phyloP scores from a whole-genome alignment of 2,113 vertebrate genomes.

The Pseudopipra pipra region DNA sequence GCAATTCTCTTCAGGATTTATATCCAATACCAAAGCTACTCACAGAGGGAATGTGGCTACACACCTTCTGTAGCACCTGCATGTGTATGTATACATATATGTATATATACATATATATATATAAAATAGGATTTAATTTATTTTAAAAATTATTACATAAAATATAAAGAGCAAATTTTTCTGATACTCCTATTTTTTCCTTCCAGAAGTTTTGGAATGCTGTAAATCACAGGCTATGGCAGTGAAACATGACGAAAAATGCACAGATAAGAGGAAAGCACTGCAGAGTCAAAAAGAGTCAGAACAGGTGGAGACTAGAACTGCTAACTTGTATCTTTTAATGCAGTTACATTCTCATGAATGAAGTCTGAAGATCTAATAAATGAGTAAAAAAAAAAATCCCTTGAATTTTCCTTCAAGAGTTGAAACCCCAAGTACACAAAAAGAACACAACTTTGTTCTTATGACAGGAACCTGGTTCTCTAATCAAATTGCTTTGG shows the following conservation, averaged over 20 bases:
- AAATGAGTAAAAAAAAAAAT: not conserved
- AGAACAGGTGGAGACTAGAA: not conserved
- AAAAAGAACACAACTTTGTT: slow-evolving; percentile 59
- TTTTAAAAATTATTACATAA: not conserved
- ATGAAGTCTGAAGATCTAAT: slow-evolving; percentile 8
- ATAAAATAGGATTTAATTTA: not conserved
- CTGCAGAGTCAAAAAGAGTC: not conserved
- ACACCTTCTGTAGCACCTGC: not conserved
- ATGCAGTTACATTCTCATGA: slow-evolving; percentile 14
- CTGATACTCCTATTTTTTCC: not conserved
- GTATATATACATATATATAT: too few species aligned
- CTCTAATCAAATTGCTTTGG: slow-evolving; percentile 73
- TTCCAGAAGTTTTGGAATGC: not conserved
- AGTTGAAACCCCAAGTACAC: slow-evolving; percentile 49
- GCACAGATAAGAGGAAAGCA: not conserved
- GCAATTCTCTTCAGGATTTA: not conserved
- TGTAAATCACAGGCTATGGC: not conserved
- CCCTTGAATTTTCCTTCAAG: slow-evolving; percentile 24
- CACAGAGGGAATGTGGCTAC: not conserved
- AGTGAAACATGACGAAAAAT: not conserved
- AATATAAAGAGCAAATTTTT: not conserved
- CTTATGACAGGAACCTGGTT: slow-evolving; percentile 70
- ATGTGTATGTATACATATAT: too few species aligned
- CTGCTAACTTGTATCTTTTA: not conserved
- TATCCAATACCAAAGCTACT: not conserved